Evolutionary conservation across 1,140 invertebrate species (phyloP).

Genomic region (Galleria mellonella): DNA sequence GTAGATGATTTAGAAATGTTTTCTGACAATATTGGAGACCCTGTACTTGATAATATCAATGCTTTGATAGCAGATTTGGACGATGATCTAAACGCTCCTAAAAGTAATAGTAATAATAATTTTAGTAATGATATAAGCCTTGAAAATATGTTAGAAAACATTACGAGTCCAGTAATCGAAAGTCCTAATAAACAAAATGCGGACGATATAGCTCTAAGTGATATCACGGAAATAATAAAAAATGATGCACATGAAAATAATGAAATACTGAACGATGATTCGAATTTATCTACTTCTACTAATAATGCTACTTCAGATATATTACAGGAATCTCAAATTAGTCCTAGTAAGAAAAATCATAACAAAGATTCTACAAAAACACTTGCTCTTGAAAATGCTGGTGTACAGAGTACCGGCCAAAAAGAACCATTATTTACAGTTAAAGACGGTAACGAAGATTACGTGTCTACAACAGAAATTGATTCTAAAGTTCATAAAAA

Average conservation of each 20-base stretch:
- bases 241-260: background rate
- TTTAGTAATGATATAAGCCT: conserved; percentile 31
- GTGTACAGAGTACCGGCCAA: no score
- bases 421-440: no score
- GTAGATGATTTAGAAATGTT: conserved; percentile 46
- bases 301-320: no score
- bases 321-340: no score
- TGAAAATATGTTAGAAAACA: conserved; percentile 37
- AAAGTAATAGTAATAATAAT: conserved; percentile 17
- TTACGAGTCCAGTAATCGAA: conserved; percentile 15
- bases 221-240: conserved; percentile 7
- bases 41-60: conserved; percentile 57
- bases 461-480: background rate
- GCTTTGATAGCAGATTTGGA: conserved; percentile 54
- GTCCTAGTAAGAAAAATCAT: no score
- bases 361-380: no score
- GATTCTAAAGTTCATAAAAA: background rate
- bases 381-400: no score
- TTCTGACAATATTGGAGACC: conserved; percentile 42
- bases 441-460: background rate
- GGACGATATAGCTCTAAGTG: conserved; percentile 3
- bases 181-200: background rate
- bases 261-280: no score
- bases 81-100: conserved; percentile 43
- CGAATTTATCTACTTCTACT: no score